Evolutionary conservation across 2,888 invertebrate species (phyloP).

Genomic region (Latrodectus hesperus): DNA sequence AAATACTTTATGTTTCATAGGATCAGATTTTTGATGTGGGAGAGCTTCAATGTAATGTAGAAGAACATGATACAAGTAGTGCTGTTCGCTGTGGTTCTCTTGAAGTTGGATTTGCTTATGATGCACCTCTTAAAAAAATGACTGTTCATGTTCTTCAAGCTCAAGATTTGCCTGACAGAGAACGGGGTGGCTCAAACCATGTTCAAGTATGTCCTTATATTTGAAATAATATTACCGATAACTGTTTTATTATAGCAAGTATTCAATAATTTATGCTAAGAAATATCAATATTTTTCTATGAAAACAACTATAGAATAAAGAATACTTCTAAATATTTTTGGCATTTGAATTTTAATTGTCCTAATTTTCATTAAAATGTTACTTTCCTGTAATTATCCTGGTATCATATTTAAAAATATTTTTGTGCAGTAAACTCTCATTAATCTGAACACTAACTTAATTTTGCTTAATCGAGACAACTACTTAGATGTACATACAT

Average conservation of each 20-base stretch:
- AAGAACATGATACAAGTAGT: conserved; percentile 70
- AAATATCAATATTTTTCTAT: too few relatives aligned
- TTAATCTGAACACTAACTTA: too few relatives aligned
- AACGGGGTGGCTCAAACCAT: conserved; percentile 82
- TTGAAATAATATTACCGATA: not conserved
- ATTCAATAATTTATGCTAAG: too few relatives aligned
- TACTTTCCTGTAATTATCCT: not conserved
- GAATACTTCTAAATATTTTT: not conserved
- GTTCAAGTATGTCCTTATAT: conserved; percentile 78
- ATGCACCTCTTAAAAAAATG: conserved; percentile 93
- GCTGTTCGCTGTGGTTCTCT: conserved; percentile 81
- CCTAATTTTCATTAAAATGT: not conserved
- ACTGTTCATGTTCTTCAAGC: conserved; percentile 93
- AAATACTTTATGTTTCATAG: conserved; percentile 70
- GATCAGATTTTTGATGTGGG: conserved; percentile 76
- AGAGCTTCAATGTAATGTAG: conserved; percentile 74
- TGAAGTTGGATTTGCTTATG: conserved; percentile 91
- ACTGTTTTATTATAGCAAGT: too few relatives aligned
- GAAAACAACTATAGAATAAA: too few relatives aligned
- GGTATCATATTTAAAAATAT: too few relatives aligned
- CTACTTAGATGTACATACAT: too few relatives aligned
- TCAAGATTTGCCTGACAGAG: conserved; percentile 84
- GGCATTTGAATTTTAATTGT: not conserved
- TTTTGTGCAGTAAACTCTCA: too few relatives aligned
- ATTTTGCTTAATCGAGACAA: too few relatives aligned